These are phyloP conservation scores for Pantherophis alleghaniensis DNA, from an alignment of 2,797 vertebrate species.

Conservation along the genomic window DNA sequence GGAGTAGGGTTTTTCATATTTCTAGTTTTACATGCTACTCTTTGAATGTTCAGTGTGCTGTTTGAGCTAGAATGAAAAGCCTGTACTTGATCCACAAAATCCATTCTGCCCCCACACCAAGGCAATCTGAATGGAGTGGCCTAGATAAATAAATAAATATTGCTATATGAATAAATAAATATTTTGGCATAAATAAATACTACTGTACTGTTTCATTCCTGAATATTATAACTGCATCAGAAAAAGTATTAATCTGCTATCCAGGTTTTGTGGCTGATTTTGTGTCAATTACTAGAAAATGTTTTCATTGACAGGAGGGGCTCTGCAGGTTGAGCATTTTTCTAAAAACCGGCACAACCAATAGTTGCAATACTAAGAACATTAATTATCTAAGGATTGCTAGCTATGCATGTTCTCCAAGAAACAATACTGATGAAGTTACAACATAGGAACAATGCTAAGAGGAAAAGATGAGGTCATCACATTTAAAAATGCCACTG, in stretches of 20 bases:
- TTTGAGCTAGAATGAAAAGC: neutral
- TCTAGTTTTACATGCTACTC: neutral
- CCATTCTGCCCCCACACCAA: neutral
- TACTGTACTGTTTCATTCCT: neutral
- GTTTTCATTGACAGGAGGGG: neutral
- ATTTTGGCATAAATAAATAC: neutral
- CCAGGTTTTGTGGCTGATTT: neutral
- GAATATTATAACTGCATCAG: neutral
- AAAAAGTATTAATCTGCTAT: neutral
- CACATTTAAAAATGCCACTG: slow-evolving; percentile 15
- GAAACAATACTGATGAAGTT: neutral
- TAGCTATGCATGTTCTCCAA: neutral
- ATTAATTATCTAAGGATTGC: neutral
- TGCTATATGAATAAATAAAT: neutral
- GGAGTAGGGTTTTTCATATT: neutral
- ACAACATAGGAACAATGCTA: slow-evolving; percentile 1
- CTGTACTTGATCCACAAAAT: neutral
- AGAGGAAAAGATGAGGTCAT: slow-evolving; percentile 16
- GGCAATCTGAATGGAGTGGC: neutral
- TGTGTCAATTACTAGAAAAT: neutral
- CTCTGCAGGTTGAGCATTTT: neutral
- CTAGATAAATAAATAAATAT: neutral
- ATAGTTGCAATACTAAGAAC: neutral
- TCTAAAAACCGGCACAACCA: neutral
- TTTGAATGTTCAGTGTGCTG: neutral